Percentiles rank a stretch among this genome's conserved stretches.
Evolutionary conservation across 2,888 invertebrate genomes (phyloP).

Genomic region (Apotomis turbidana): DNA sequence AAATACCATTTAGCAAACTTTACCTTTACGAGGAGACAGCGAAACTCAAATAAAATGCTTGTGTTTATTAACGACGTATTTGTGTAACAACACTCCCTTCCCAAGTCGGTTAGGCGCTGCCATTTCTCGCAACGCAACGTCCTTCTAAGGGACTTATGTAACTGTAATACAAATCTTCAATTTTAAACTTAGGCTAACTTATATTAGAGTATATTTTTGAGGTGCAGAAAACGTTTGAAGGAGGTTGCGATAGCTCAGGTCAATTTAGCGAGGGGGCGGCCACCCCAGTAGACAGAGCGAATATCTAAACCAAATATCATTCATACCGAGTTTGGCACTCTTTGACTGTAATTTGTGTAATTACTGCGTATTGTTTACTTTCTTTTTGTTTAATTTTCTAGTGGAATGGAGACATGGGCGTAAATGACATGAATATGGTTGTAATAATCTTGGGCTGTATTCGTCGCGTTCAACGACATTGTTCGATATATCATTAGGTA

Average conservation of each 20-base stretch:
- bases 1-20: constrained; percentile 25
- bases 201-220: background rate
- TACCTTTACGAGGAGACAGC: constrained; percentile 31
- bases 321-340: constrained; percentile 40
- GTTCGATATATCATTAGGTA: no score
- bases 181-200: background rate
- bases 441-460: no score
- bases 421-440: background rate
- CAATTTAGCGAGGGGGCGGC: constrained; percentile 37
- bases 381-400: constrained; percentile 4
- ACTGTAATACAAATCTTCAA: no score
- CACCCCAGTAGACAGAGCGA: constrained; percentile 35
- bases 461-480: no score
- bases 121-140: constrained; percentile 23
- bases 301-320: constrained; percentile 42
- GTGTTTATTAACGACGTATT: constrained; percentile 37
- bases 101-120: constrained; percentile 39
- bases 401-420: background rate
- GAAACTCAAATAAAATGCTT: constrained; percentile 39
- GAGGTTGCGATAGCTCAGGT: constrained; percentile 16
- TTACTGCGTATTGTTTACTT: constrained; percentile 23
- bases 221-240: background rate
- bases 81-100: constrained; percentile 40
- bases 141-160: constrained; percentile 3
- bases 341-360: constrained; percentile 32